phyloP scores from a whole-genome alignment of 2,888 invertebrate species.

The Brachyopa scutellaris region DNA sequence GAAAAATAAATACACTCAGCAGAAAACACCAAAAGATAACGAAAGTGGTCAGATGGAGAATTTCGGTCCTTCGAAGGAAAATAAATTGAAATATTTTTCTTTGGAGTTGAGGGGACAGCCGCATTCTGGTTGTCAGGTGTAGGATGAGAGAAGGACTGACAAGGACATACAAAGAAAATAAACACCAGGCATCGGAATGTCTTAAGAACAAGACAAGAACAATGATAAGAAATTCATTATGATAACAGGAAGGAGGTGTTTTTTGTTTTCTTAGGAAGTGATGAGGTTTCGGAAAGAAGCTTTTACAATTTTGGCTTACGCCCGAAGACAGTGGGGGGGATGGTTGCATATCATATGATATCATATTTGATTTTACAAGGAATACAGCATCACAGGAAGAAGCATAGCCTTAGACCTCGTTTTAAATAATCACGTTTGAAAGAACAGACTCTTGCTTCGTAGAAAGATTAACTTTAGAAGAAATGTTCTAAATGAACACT shows the following conservation, averaged over 20 bases:
- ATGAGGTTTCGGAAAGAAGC: not conserved
- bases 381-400: no score
- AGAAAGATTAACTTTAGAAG: no score
- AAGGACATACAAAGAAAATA: constrained; percentile 27
- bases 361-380: no score
- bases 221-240: constrained; percentile 13
- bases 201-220: constrained; percentile 6
- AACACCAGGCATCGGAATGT: constrained; percentile 31
- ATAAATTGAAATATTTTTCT: constrained; percentile 67
- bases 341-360: no score
- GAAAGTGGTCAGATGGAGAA: constrained; percentile 68
- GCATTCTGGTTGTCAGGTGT: constrained; percentile 15
- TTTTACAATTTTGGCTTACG: no score
- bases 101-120: not conserved
- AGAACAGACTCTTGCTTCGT: no score
- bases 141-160: constrained; percentile 8
- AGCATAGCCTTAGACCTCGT: no score
- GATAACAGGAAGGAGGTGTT: constrained; percentile 1
- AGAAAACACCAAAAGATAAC: constrained; percentile 67
- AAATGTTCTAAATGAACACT: no score
- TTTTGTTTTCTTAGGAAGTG: not conserved
- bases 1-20: constrained; percentile 52
- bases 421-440: no score
- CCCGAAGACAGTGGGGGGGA: no score
- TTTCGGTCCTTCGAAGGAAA: constrained; percentile 54